Base-by-base conservation (phyloP, 2,888 invertebrate species). In the Helicoverpa assulta region DNA sequence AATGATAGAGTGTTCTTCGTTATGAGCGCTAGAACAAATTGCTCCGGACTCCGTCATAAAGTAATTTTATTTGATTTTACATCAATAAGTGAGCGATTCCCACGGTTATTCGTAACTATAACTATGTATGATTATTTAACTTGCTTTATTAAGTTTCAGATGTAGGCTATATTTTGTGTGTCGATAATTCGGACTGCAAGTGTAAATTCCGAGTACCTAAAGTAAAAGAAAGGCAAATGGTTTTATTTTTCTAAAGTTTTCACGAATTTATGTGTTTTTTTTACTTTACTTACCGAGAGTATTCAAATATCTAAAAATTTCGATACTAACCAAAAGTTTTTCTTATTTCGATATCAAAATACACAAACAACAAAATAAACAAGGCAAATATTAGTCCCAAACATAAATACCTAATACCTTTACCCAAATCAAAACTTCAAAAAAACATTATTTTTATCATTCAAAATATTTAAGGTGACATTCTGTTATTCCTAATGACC, bases 1-100 rank as follows among this genome's bases (percentile, higher is more conserved):
- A 73, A 58, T 56, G 66, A 76, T 80, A n/a, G 66, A 67, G 57
- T 53, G 51, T 57, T 26, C 59, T 81, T 64, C 61, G 69, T 70
- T 70, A 74, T 72, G 70, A 62, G 60, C 53, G 66, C 63, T 65
- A 57, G 55, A 83, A 62, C 79, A 81, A 81, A 83, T 82, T 82
- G 67, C 73, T 40, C 60, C 10, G 76, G 56, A 57, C 65, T 73
- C 54, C 18, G 66, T 63, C 43, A 57, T 69, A 68, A 57, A 68
- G 71, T 76, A 69, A 68, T 73, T 71, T 78, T 76, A 73, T 82
- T 82, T 81, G 84, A 71, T 68, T 76, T 64, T 70, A 52, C 81
- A 73, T 76, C 83, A 81, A 78, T 81, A 72, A 70, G 53, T 52
- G 21, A 60, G 55, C 29, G 16, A 47, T 83, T 82, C 83, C 71